phyloP scores from a whole-genome alignment of 2,888 invertebrate genomes.

The Alsophila aescularia region DNA sequence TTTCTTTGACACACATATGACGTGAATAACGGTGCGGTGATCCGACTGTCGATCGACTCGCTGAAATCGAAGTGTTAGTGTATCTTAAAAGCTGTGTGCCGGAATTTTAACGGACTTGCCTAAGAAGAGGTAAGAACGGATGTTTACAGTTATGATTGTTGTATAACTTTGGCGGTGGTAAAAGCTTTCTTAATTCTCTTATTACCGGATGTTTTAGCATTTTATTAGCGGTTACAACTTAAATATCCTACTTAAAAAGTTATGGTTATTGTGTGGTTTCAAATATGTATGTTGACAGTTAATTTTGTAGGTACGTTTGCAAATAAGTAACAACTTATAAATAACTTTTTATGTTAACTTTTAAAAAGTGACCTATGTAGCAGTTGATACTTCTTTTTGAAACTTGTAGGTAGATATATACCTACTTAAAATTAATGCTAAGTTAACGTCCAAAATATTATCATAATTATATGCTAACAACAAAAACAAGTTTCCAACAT shows the following conservation, averaged over 20 bases:
- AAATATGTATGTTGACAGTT: too few species aligned
- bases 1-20: constrained; percentile 81
- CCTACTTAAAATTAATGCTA: constrained; percentile 11
- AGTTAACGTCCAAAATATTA: constrained; percentile 4
- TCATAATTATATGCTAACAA: not conserved
- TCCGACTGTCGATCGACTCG: constrained; percentile 77
- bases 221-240: constrained; percentile 15
- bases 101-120: constrained; percentile 83
- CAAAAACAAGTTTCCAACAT: constrained; percentile 47
- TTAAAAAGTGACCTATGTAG: too few species aligned
- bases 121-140: constrained; percentile 79
- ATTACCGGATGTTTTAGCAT: constrained; percentile 42
- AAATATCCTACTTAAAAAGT: not conserved
- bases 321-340: not conserved
- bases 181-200: constrained; percentile 56
- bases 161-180: constrained; percentile 72
- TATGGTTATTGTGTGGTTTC: too few species aligned
- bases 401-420: not conserved
- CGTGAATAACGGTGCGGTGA: constrained; percentile 79
- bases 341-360: too few species aligned
- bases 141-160: constrained; percentile 81
- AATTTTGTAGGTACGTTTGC: too few species aligned
- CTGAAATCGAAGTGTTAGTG: constrained; percentile 82
- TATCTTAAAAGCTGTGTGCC: constrained; percentile 73
- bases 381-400: too few species aligned